Evolutionary conservation across 2,113 vertebrate species (phyloP).

Genomic region (Antigone vipio): DNA sequence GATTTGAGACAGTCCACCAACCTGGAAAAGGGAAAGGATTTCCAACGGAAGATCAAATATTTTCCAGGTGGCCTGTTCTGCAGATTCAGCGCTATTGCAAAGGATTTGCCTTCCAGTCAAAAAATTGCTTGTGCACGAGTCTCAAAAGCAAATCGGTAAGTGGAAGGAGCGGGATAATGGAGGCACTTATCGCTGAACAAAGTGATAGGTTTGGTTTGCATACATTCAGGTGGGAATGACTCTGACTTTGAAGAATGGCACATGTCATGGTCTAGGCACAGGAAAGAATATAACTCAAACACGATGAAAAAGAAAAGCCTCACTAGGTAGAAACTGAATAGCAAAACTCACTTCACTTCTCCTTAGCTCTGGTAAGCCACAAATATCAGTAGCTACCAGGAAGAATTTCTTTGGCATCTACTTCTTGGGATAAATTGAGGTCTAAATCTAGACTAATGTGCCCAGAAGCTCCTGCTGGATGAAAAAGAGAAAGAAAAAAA

Average conservation of each 20-base stretch:
- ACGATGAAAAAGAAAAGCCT: background rate
- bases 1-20: background rate
- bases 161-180: constrained; percentile 3
- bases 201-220: constrained; percentile 28
- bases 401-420: background rate
- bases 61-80: constrained; percentile 39
- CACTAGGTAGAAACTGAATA: background rate
- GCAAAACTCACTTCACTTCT: background rate
- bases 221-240: background rate
- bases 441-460: background rate
- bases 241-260: constrained; percentile 33
- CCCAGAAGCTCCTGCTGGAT: background rate
- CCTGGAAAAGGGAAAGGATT: background rate
- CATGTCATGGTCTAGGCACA: background rate
- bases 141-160: constrained; percentile 23
- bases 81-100: background rate
- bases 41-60: background rate
- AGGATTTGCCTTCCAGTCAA: constrained; percentile 17
- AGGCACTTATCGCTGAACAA: background rate
- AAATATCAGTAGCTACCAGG: background rate
- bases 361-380: background rate
- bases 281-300: background rate
- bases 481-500: background rate
- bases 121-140: background rate
- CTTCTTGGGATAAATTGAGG: background rate